Evolutionary conservation across 2,113 vertebrate genomes (phyloP), one percentile per base, ranked within the genome.

Genomic region (Pogonocichla stellata): DNA sequence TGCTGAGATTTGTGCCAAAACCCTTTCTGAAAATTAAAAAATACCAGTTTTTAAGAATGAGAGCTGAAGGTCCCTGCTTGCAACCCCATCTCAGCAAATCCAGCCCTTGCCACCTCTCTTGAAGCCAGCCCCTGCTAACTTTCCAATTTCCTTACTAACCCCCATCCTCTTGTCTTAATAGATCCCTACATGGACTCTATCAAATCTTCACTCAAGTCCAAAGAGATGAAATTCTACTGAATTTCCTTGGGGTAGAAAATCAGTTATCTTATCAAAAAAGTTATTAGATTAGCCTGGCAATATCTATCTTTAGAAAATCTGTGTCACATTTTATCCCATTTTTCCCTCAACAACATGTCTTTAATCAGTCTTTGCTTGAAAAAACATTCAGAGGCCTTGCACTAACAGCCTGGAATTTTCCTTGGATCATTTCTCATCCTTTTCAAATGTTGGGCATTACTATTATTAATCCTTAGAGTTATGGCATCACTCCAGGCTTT

Each of bases 221-320:
- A 92, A 92, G 5, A 94, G 90, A 95, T 77, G 64, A 70, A 86
- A 83, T 86, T 88, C 80, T 88, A 86, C 72, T 67, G 64, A 54
- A 88, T 90, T 96, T 96, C 72, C 80, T 92, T 92, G 40, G 86
- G 94, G 92, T 90, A 95, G 75, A 88, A 94, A 92, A 94, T 80
- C 75, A 90, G 88, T 88, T 92, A 92, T 93, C 87, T 94, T 95
- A 95, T 85, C 64, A 90, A 88, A 80, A 62, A 88, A 78, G 60
- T 86, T 91, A 97, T 95, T 96, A 95, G 64, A 95, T 97, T 93
- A 96, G 95, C 86, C 80, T 78, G 88, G 82, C 82, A 92, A 88
- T 88, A 92, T 90, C 92, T 97, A 95, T 95, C 94, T 96, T 97
- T 94, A 94, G 95, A 95, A 96, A 92, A 96, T 96, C 74, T 92